phyloP scores from a whole-genome alignment of 2,888 invertebrate species.

The Rhagium mordax region DNA sequence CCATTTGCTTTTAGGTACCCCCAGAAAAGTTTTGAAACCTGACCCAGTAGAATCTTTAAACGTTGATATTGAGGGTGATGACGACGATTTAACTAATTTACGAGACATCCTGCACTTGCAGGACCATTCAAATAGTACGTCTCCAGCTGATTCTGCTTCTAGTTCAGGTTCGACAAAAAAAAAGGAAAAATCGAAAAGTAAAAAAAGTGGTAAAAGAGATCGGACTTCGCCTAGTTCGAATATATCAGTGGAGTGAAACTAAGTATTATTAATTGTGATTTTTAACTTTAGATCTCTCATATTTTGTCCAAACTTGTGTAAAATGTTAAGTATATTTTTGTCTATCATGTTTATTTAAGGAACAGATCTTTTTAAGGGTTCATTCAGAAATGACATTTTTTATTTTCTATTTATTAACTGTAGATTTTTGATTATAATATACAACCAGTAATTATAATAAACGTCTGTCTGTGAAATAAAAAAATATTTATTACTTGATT shows the following conservation, averaged over 20 bases:
- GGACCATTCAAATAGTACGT: constrained; percentile 66
- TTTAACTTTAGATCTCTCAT: constrained; percentile 40
- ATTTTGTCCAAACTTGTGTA: constrained; percentile 22
- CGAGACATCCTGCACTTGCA: constrained; percentile 63
- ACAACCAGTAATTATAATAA: constrained; percentile 30
- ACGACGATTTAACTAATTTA: constrained; percentile 64
- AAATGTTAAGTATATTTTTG: constrained; percentile 20
- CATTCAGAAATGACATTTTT: constrained; percentile 19
- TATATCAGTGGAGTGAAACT: constrained; percentile 55
- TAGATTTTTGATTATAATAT: constrained; percentile 21
- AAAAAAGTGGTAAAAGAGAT: constrained; percentile 62
- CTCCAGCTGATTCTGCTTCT: constrained; percentile 63
- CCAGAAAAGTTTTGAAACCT: constrained; percentile 59
- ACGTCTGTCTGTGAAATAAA: constrained; percentile 19
- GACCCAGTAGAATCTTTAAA: constrained; percentile 61
- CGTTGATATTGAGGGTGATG: constrained; percentile 66
- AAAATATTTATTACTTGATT: constrained; percentile 7
- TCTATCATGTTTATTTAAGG: constrained; percentile 10
- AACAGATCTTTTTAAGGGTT: constrained; percentile 14
- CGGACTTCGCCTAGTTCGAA: constrained; percentile 62
- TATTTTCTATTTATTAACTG: constrained; percentile 27
- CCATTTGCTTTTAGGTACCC: constrained; percentile 61
- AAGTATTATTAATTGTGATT: constrained; percentile 35
- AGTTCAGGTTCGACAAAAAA: constrained; percentile 63
- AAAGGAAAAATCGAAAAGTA: constrained; percentile 63